Base-by-base conservation (phyloP, 2,113 vertebrate species). In the Chloroceryle aenea region DNA sequence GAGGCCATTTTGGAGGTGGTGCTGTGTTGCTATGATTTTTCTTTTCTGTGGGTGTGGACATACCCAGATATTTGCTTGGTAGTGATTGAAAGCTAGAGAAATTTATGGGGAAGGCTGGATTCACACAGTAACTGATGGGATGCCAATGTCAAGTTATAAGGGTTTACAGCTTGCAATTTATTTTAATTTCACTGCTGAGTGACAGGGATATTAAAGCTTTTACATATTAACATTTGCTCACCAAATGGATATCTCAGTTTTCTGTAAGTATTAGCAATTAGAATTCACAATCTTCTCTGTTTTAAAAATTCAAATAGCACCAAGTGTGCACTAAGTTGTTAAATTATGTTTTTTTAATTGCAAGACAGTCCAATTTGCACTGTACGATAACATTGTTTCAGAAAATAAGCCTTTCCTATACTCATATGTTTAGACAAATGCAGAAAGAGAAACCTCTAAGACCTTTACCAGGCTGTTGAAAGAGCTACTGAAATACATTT, bases 401-500 rank as follows among this genome's bases (percentile, higher is more conserved):
- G 80, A 75, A 90, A 78, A 25, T 10, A 53, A 87, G 10, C 16
- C n/a, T 87, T 89, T 94, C 61, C 48, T 82, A 7, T 30, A 27
- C 62, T 52, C 36, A n/a, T 50, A 26, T 23, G 48, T 66, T 75
- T 59, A 83, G 45, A 77, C 21, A 82, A 87, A 68, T 56, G 32
- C 8, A 68, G 69, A 58, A 56, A 45, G 40, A 94, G 50, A 92
- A 90, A 55, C n/a, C 66, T 72, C 18, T 47, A 18, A 75, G 64
- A 82, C 59, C 78, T 75, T 91, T 94, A 27, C 71, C 55, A 90
- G 34, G 47, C 48, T 93, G 58, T 53, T 75, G 58, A 45, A 85
- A 96, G 62, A 89, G 40, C 69, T 87, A 38, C 81, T 86, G 77
- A 91, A 91, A 91, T 55, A 30, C 15, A 22, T 63, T 87, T 95